Base-by-base conservation (phyloP, 2,113 vertebrate species). In the Seriola rivoliana region DNA sequence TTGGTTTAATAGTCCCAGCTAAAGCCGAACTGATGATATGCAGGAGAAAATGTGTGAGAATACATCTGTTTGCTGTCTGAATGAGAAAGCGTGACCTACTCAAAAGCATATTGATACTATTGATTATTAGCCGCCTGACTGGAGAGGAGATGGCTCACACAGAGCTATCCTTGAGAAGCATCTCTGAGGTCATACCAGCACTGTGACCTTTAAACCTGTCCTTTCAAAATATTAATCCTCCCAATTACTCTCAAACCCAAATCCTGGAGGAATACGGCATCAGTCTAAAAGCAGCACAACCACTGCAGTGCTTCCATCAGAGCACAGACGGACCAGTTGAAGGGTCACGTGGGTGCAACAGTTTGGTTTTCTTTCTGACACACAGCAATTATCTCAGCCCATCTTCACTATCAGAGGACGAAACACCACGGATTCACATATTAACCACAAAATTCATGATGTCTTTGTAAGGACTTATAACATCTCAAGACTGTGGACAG, bases 131-230 rank as follows among this genome's bases (percentile, higher is more conserved):
- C 71, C 44, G 69, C 75, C 80, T 86, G 85, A 60, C 77, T 83
- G 85, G 79, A 81, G 71, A 75, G 59, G 62, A 89, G 87, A 84
- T 78, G 78, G 85, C 80, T 90, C 76, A 80, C 72, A 62, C 42
- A 44, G 66, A 71, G 78, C 84, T 84, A 88, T 92, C 87, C 83
- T 85, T 70, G 17, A 60, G 82, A 72, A 71, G 86, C 80, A 83
- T 84, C 89, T 86, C 67, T 79, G 78, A 91, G 85, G 91, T 86
- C 84, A 85, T 54, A 25, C 70, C 78, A 66, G 68, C 82, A 64
- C 75, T 71, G 38, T 90, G 90, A 93, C 93, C 89, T 92, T 94
- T 91, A 84, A 84, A 88, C 71, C 74, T 84, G 75, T 87, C 78
- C 82, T 93, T 91, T 92, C 67, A 87, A 87, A 88, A 89, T 88